A percentile compares a stretch with the other conserved stretches of the same genome.
Conservation (phyloP, 2,888 invertebrate genomes). For the Protula sp. region DNA sequence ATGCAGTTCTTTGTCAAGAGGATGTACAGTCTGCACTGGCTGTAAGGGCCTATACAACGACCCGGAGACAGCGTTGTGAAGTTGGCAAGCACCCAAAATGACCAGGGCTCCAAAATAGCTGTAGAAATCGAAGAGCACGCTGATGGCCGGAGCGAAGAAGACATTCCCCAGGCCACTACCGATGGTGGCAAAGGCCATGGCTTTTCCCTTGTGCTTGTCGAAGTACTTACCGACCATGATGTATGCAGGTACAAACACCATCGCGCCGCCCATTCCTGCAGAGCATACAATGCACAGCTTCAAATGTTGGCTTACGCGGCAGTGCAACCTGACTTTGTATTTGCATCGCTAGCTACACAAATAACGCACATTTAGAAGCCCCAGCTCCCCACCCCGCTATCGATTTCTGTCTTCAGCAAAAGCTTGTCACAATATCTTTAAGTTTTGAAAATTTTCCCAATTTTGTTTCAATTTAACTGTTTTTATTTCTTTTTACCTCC, state of each 20-base stretch:
- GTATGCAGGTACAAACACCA: conserved; percentile 9
- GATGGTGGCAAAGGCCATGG: conserved; percentile 8
- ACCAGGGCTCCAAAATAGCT: background rate
- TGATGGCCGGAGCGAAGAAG: conserved; percentile 2
- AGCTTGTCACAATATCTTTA: too few relatives aligned
- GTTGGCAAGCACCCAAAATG: background rate
- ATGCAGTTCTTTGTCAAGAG: too few relatives aligned
- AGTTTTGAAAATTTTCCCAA: too few relatives aligned
- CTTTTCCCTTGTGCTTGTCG: conserved; percentile 11
- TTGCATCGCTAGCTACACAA: too few relatives aligned
- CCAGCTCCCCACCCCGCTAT: too few relatives aligned
- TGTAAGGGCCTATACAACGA: background rate
- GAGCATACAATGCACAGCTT: too few relatives aligned
- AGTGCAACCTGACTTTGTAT: too few relatives aligned
- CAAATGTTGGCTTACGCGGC: too few relatives aligned
- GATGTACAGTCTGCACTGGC: background rate
- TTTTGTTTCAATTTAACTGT: too few relatives aligned
- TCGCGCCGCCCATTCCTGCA: conserved; percentile 9
- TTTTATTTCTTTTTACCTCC: too few relatives aligned
- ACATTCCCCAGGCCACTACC: conserved; percentile 13
- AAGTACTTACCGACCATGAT: conserved; percentile 13
- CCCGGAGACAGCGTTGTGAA: background rate
- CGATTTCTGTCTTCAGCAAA: too few relatives aligned
- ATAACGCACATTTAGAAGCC: too few relatives aligned
- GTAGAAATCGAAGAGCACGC: background rate